Evolutionary conservation across 2,797 vertebrate genomes (phyloP).

Genomic region (Anolis apletophallus): DNA sequence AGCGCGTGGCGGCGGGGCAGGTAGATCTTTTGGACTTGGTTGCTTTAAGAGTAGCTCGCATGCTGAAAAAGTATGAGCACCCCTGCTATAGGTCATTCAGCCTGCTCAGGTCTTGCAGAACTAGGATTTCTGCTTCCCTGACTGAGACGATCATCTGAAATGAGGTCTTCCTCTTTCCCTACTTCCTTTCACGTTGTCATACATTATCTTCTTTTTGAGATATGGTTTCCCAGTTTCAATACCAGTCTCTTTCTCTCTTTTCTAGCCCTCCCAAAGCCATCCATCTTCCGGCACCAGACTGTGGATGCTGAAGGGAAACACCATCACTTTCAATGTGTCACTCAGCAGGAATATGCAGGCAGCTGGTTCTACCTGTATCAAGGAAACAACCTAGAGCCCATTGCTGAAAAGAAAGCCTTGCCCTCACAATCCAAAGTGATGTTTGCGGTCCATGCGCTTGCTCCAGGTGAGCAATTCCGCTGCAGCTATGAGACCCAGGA

Average conservation of each 20-base stretch:
- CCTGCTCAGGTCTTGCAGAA: no score
- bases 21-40: no score
- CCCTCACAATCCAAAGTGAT: background rate
- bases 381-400: background rate
- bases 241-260: background rate
- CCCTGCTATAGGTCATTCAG: no score
- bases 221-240: no score
- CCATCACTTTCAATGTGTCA: background rate
- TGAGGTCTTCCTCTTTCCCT: no score
- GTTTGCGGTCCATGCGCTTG: background rate
- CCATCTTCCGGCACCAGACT: constrained; percentile 13
- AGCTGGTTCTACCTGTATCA: constrained; percentile 17
- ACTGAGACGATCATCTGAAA: no score
- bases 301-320: background rate
- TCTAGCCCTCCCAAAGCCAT: constrained; percentile 20
- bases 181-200: no score
- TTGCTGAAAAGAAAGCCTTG: constrained; percentile 19
- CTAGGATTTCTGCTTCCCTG: no score
- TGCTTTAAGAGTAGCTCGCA: no score
- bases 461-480: background rate
- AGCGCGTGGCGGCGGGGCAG: no score
- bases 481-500: constrained; percentile 26
- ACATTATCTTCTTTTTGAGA: no score
- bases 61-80: no score
- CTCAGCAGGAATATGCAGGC: background rate